Conservation (phyloP, 2,888 invertebrate species). For the Monochamus alternatus region DNA sequence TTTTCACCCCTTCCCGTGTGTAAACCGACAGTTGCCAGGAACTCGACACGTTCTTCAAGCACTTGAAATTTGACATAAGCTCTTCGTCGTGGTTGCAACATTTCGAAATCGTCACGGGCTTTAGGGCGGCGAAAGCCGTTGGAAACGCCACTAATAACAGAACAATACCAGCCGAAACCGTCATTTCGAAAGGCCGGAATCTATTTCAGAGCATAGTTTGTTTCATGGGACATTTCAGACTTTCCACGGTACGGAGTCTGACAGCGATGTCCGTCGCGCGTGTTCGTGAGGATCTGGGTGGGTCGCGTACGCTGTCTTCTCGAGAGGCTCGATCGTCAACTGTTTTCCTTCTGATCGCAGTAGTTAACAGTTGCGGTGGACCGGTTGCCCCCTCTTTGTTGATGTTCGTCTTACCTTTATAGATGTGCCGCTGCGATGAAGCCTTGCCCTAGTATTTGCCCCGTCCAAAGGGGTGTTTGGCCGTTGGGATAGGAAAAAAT, state of each 20-base stretch:
- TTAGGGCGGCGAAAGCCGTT: constrained; percentile 37
- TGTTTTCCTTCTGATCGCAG: constrained; percentile 55
- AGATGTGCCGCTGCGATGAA: constrained; percentile 37
- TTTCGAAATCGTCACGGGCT: constrained; percentile 60
- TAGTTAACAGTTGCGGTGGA: constrained; percentile 56
- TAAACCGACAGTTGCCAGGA: constrained; percentile 59
- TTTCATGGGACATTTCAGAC: background rate
- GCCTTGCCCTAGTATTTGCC: background rate
- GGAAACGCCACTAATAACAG: constrained; percentile 27
- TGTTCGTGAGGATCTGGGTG: constrained; percentile 29
- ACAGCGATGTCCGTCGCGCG: constrained; percentile 42
- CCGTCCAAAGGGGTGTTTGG: background rate
- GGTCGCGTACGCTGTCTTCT: constrained; percentile 26
- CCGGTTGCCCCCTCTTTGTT: constrained; percentile 53
- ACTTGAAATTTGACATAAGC: constrained; percentile 55
- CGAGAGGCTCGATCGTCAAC: constrained; percentile 53
- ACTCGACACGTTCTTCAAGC: constrained; percentile 48
- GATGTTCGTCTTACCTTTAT: constrained; percentile 48
- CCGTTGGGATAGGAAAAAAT: background rate
- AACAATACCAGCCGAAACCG: constrained; percentile 22
- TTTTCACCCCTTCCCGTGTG: constrained; percentile 42
- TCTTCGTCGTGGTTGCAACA: constrained; percentile 60
- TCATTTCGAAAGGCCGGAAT: constrained; percentile 35
- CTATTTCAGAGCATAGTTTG: constrained; percentile 1
- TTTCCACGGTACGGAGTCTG: constrained; percentile 8